Base-by-base conservation (phyloP, 2,888 invertebrate species). In the Leptopilina myrica region DNA sequence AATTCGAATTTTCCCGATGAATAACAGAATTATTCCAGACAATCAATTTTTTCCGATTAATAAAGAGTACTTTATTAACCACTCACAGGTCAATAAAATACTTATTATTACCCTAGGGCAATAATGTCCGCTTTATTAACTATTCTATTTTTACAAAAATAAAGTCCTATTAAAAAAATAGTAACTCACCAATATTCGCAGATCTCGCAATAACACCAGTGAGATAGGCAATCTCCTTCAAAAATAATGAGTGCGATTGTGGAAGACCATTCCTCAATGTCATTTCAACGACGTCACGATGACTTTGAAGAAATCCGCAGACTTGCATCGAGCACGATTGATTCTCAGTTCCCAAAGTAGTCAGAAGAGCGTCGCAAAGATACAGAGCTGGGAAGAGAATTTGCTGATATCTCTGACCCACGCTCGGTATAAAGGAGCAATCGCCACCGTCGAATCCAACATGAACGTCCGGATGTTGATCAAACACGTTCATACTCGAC, bases 321-420 rank as follows among this genome's bases (percentile, higher is more conserved):
- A 98, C 95, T 93, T 97, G 97, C 9, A 95, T 92, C 14, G 96
- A 94, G 75, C 96, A 96, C 77, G 96, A 96, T 91, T 95, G 95
- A 92, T 98, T 98, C 86, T 96, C 95, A 0, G 95, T 93, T 46
- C 98, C 97, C 75, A 98, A 93, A 0, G 97, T 95, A 0, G 96
- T 96, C 33, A 98, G 93, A 67, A 98, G 92, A 12, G 96, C 95
- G 89, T 97, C 95, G 89, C 97, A 97, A 15, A 98, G 92, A 83
- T 95, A 94, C 80, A 98, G 92, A 26, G 96, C 96, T 0, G 98
- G 97, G 77, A 97, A 93, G 82, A 98, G 93, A 75, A 98, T 95
- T 89, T 97, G 96, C 66, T 97, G 95, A 92, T 97, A 98, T 69
- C 97, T 94, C 77, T 93, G 93, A 79, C 95, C 94, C 1, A 94